Evolutionary conservation across 2,888 invertebrate species (phyloP).

Genomic region (Dascillus cervinus): DNA sequence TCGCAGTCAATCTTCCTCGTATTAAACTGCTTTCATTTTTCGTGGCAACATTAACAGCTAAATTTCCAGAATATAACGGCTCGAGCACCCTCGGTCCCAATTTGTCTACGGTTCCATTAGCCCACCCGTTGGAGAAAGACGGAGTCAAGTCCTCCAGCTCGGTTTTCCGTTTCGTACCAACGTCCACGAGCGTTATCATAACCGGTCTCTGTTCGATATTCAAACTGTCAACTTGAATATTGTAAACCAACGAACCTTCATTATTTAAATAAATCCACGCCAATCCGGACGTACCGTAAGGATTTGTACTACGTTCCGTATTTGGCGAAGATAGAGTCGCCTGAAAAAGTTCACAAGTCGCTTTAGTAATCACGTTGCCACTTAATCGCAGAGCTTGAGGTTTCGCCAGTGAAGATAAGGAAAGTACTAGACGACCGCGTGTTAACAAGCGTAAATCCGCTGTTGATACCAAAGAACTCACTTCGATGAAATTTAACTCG

Average conservation of each 20-base stretch:
- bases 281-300: constrained; percentile 52
- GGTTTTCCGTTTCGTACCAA: constrained; percentile 51
- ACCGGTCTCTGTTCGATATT: constrained; percentile 45
- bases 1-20: constrained; percentile 59
- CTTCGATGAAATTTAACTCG: constrained; percentile 70
- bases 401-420: constrained; percentile 61
- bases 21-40: constrained; percentile 52
- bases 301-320: constrained; percentile 26
- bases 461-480: constrained; percentile 68
- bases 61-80: constrained; percentile 72
- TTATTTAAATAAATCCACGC: constrained; percentile 74
- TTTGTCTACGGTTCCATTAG: constrained; percentile 67
- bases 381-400: constrained; percentile 57
- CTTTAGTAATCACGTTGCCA: constrained; percentile 64
- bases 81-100: constrained; percentile 76
- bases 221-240: constrained; percentile 62
- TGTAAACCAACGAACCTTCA: constrained; percentile 70
- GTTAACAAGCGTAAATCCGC: constrained; percentile 69
- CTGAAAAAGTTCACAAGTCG: constrained; percentile 75
- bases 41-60: constrained; percentile 68
- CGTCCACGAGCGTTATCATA: constrained; percentile 65
- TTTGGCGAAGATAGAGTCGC: constrained; percentile 53
- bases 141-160: constrained; percentile 68
- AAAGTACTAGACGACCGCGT: constrained; percentile 65
- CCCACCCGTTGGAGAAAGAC: constrained; percentile 45